These are phyloP conservation scores for Brachyhypopomus occidentalis DNA, from an alignment of 2,113 vertebrate species.

Conservation along the genomic window DNA sequence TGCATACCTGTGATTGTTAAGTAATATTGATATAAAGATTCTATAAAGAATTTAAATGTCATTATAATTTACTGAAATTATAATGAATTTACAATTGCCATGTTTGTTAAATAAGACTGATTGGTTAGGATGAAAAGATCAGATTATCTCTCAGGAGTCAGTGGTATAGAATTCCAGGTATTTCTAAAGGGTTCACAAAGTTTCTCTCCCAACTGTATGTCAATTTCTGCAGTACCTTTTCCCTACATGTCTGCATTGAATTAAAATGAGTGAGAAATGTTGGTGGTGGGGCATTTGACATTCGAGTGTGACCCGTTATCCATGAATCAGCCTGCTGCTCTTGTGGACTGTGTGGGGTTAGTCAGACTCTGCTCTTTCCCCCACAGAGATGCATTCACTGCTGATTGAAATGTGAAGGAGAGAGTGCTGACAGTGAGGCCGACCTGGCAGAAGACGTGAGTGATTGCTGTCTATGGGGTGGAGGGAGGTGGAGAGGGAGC, in stretches of 20 bases:
- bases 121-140: too few species aligned
- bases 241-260: conserved; percentile 22
- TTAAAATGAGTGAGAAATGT: conserved; percentile 31
- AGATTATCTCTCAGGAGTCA: too few species aligned
- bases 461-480: conserved; percentile 50
- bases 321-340: too few species aligned
- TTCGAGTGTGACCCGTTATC: conserved; percentile 42
- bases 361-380: conserved; percentile 31
- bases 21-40: too few species aligned
- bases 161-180: too few species aligned
- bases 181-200: too few species aligned
- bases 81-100: too few species aligned
- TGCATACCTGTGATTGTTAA: too few species aligned
- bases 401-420: conserved; percentile 62
- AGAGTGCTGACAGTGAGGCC: conserved; percentile 47
- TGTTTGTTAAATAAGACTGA: too few species aligned
- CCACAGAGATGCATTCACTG: conserved; percentile 25
- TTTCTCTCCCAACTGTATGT: too few species aligned
- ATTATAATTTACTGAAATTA: too few species aligned
- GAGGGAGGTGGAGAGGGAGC: conserved; percentile 4
- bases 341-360: conserved; percentile 33
- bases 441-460: conserved; percentile 50
- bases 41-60: too few species aligned
- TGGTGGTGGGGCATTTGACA: conserved; percentile 42
- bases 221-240: conserved; percentile 16